These are phyloP conservation scores for Liasis olivaceus DNA, from an alignment of 2,797 vertebrate genomes.

Conservation along the genomic window DNA sequence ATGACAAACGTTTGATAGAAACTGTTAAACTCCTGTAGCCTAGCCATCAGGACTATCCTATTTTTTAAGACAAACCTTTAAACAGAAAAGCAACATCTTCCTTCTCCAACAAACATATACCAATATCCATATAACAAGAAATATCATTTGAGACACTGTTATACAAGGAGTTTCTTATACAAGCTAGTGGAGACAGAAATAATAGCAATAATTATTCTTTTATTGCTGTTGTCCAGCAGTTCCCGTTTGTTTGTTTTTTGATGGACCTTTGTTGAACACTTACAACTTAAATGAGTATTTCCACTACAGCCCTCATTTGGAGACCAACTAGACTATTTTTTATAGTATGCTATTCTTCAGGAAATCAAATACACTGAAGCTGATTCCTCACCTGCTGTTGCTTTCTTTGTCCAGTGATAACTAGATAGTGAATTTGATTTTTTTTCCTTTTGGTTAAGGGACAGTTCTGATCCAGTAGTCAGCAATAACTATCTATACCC, in stretches of 20 bases:
- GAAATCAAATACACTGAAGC: neutral
- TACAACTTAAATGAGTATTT: neutral
- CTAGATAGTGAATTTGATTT: neutral
- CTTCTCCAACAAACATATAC: neutral
- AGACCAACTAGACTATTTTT: neutral
- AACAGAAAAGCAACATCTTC: neutral
- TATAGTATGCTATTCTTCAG: neutral
- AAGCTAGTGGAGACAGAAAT: neutral
- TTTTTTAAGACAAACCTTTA: neutral
- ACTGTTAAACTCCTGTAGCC: neutral
- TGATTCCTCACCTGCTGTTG: neutral
- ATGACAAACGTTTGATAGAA: constrained; percentile 13
- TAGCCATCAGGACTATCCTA: neutral
- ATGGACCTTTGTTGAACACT: neutral
- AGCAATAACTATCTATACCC: neutral
- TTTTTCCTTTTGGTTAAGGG: neutral
- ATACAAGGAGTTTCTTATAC: neutral
- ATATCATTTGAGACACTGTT: neutral
- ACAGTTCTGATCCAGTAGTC: neutral
- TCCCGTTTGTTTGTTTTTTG: neutral
- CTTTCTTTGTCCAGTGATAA: neutral
- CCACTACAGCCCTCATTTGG: neutral
- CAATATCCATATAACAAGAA: neutral
- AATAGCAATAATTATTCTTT: neutral
- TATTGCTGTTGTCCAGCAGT: neutral